Percentiles rank a stretch among this genome's conserved stretches.
phyloP scores from a whole-genome alignment of 2,797 vertebrate species.

The Petrocephalus sullivani region DNA sequence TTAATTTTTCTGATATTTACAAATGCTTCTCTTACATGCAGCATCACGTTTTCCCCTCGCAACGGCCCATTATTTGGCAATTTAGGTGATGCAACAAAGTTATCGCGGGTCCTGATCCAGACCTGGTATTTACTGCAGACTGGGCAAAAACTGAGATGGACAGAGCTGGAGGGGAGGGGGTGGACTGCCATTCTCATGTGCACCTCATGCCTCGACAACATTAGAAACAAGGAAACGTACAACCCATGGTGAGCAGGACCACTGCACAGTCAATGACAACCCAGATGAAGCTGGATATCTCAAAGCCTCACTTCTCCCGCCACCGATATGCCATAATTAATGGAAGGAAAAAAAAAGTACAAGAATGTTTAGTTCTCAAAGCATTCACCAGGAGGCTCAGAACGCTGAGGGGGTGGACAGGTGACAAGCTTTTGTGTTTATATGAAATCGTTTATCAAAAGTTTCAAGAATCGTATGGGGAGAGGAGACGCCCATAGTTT shows the following conservation, averaged over 20 bases:
- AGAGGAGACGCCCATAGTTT: not conserved
- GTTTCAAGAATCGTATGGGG: not conserved
- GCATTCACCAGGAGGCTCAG: not conserved
- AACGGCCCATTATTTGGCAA: not conserved
- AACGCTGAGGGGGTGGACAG: not conserved
- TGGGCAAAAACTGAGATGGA: not conserved
- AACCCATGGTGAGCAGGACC: not conserved
- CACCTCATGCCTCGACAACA: not conserved
- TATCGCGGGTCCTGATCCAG: not conserved
- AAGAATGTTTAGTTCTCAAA: not conserved
- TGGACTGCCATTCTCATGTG: not conserved
- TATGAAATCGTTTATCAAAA: not conserved
- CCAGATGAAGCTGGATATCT: not conserved
- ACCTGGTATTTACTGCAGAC: not conserved
- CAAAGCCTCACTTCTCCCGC: not conserved
- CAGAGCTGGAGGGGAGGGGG: not conserved
- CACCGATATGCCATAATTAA: not conserved
- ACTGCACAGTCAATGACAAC: not conserved
- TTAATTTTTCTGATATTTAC: conserved; percentile 12
- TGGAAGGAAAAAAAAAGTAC: not conserved
- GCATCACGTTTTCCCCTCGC: not conserved
- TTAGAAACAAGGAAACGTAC: not conserved
- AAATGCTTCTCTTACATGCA: not conserved
- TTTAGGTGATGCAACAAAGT: not conserved
- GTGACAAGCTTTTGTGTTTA: not conserved